Evolutionary conservation across 2,113 vertebrate genomes (phyloP), one percentile per base, ranked within the genome.

Genomic region (Gavialis gangeticus): DNA sequence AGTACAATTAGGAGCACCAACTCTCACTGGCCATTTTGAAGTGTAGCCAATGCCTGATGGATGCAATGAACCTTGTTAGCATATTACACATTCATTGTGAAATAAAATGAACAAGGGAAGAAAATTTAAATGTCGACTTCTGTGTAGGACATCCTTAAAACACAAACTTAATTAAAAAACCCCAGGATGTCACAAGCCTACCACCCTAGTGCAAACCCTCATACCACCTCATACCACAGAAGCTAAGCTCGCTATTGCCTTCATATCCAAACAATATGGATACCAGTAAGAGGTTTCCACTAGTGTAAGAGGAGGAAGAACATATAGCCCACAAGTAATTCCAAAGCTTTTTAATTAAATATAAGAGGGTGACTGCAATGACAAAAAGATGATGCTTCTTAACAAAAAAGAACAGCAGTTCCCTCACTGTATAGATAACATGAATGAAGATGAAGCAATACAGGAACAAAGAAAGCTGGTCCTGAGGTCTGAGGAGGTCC

Each of bases 361-460:
- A 88, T 84, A 97, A 92, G 67, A 96, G 57, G 89, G 84, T 90
- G 87, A 92, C 79, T 1, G 34, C 91, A 24, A 92, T 93, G 87
- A 96, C 86, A 93, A 97, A 93, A 37, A 97, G 71, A 87, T 97
- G 95, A 69, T 96, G 87, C 94, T 97, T 97, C 84, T 97, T 90
- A 92, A 91, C 93, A 73, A 95, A 96, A 86, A 97, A 96, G 91
- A 96, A 79, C 60, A 98, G 16, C 82, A 91, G 85, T 92, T 97
- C 92, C 56, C 97, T 97, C 94, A 91, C 91, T 94, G 80, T 91
- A 27, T 96, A 95, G 84, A 87, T 96, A 66, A 94, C n/a, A 46
- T 96, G 78, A 0, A 1, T 94, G 69, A 95, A 94, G 91, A 97
- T 92, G 91, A 97, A 97, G 67, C 94, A 96, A 84, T 95, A 96